Base-by-base conservation (phyloP, 2,797 vertebrate genomes). In the Cercopithecus diana region DNA sequence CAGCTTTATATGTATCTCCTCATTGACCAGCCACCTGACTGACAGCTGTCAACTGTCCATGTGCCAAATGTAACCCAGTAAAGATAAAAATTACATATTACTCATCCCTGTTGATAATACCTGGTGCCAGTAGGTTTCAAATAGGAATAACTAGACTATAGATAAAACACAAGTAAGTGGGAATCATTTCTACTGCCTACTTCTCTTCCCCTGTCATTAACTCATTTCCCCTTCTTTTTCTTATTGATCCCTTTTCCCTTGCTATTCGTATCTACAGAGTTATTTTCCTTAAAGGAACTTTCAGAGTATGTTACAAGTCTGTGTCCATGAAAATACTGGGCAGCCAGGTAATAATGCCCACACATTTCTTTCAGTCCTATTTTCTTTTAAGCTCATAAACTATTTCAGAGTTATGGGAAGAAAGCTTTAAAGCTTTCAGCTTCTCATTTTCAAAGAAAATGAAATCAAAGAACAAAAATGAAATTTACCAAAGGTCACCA, bases 1-100 rank as follows among this genome's bases (percentile, higher is more conserved):
- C 96, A 97, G 73, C 79, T 95, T 95, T 92, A 61, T 73, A 61
- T 90, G 70, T 81, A 48, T 92, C 70, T 93, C 86, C 95, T 95
- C 95, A 93, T 88, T 97, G 95, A 97, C 88, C 95, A 91, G 80
- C 58, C 97, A 98, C 76, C 93, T 98, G 97, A 98, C 96, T 95
- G 97, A 97, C 97, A 98, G 83, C 96, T 98, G 96, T 98, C 96
- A 94, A 96, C 95, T 96, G 97, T 97, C 90, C 55, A 5, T 20
- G 24, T 10, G 96, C 93, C 97, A 98, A 93, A 96, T 94, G 93
- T 91, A 97, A 97, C 90, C 76, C 95, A 97, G 77, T 96, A 97
- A 95, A 96, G 97, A 97, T 97, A 98, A 98, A 98, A 98, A 98
- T 98, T 95, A 90, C 92, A 75, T 91, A 97, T 98, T 98, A 98